phyloP scores from a whole-genome alignment of 2,113 vertebrate genomes.

The Cheilinus undulatus region DNA sequence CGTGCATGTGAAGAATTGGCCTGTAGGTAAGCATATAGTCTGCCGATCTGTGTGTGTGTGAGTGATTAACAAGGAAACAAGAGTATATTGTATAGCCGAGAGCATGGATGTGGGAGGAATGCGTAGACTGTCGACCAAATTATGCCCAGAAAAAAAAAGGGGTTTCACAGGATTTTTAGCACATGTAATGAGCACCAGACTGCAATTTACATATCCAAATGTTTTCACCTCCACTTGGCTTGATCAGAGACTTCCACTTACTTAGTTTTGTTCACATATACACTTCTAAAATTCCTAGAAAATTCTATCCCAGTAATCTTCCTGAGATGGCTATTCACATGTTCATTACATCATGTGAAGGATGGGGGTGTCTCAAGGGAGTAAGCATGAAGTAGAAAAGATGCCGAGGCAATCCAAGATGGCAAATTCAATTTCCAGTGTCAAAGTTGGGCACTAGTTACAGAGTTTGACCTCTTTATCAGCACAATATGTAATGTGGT shows the following conservation, averaged over 20 bases:
- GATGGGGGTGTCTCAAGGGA: no score
- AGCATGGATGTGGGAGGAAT: constrained; percentile 31
- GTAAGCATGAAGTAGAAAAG: no score
- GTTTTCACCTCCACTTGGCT: constrained; percentile 23
- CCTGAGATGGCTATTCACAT: no score
- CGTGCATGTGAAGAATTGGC: constrained; percentile 38
- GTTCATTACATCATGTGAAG: no score
- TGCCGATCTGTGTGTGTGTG: constrained; percentile 25
- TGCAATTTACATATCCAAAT: constrained; percentile 16
- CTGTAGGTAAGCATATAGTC: constrained; percentile 14
- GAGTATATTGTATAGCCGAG: constrained; percentile 38
- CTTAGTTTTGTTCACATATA: no score
- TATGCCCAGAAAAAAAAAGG: constrained; percentile 1
- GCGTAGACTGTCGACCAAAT: constrained; percentile 17
- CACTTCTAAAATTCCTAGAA: no score
- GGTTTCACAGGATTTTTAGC: constrained; percentile 32
- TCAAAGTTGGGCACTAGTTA: no score
- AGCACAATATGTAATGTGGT: no score
- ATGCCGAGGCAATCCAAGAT: no score
- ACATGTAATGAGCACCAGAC: constrained; percentile 9
- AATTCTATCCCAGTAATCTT: no score
- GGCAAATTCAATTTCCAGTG: no score
- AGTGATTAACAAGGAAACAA: constrained; percentile 50
- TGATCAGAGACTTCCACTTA: constrained; percentile 5
- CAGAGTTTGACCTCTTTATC: no score